Evolutionary conservation across 2,113 vertebrate genomes (phyloP), one percentile per base, ranked within the genome.

Genomic region (Psittacara wagleri): DNA sequence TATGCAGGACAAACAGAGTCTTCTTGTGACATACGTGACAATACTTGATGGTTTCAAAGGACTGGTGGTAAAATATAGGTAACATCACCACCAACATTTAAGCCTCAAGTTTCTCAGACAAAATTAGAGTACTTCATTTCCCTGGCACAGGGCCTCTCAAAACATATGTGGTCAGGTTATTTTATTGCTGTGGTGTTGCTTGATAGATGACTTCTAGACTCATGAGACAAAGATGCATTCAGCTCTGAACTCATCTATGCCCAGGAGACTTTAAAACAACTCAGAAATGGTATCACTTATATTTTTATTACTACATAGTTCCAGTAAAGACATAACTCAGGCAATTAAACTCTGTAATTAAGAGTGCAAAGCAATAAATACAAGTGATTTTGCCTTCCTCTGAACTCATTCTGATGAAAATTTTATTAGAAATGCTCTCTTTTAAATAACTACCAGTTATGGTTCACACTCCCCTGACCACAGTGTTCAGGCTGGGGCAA

Each of bases 301-400:
- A 51, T 63, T 95, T 92, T 94, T 87, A 88, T 76, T 88, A 76
- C 68, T 54, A 82, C 70, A 80, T n/a, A 96, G 28, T 92, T 92
- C 75, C 67, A 83, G 78, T 84, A 75, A 84, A 90, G 70, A 79
- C 57, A 79, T 83, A 95, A 94, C n/a, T 94, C 4, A 23, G 44
- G 64, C 70, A 92, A 92, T 80, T 93, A 94, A 95, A 87, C 46
- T 44, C 70, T 44, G 54, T 70, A 88, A 95, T 75, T 74, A 88
- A 81, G 61, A 95, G 76, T 72, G n/a, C 51, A 87, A 78, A 87
- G 72, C 63, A 35, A 89, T 92, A 96, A 92, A 95, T 85, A 90
- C 22, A 75, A 77, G 52, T 48, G 48, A 55, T 77, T 88, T 92
- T 88, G 83, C 73, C 76, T 94, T 91, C 43, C 73, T 88, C 83